Evolutionary conservation across 2,797 vertebrate genomes (phyloP).

Genomic region (Monodelphis domestica): DNA sequence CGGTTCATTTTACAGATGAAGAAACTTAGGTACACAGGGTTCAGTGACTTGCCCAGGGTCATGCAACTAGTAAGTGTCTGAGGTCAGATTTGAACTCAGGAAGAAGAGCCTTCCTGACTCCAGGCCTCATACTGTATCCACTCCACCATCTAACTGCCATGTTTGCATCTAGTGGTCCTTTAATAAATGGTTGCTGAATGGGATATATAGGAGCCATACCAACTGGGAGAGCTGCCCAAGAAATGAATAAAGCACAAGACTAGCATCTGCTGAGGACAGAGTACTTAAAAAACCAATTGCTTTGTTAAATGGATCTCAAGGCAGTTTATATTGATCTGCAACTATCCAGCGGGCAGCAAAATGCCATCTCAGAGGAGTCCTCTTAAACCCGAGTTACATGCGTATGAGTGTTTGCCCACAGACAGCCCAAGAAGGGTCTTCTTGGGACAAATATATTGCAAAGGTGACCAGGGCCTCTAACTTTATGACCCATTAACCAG

Average conservation of each 20-base stretch:
- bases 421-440: not conserved
- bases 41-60: too few species aligned
- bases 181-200: not conserved
- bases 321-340: constrained; percentile 24
- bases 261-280: constrained; percentile 20
- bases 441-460: not conserved
- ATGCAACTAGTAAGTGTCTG: too few species aligned
- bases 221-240: constrained; percentile 14
- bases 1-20: too few species aligned
- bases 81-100: too few species aligned
- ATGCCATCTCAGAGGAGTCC: not conserved
- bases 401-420: not conserved
- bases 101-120: too few species aligned
- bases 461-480: not conserved
- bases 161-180: not conserved
- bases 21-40: too few species aligned
- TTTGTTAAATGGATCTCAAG: constrained; percentile 48
- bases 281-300: constrained; percentile 48
- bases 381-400: not conserved
- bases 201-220: not conserved
- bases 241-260: constrained; percentile 43
- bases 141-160: too few species aligned
- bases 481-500: not conserved
- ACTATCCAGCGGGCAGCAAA: not conserved
- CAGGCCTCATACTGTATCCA: too few species aligned